Percentiles rank a stretch among this genome's conserved stretches.
Conservation (phyloP, 2,113 vertebrate genomes). For the Xenopus laevis region DNA sequence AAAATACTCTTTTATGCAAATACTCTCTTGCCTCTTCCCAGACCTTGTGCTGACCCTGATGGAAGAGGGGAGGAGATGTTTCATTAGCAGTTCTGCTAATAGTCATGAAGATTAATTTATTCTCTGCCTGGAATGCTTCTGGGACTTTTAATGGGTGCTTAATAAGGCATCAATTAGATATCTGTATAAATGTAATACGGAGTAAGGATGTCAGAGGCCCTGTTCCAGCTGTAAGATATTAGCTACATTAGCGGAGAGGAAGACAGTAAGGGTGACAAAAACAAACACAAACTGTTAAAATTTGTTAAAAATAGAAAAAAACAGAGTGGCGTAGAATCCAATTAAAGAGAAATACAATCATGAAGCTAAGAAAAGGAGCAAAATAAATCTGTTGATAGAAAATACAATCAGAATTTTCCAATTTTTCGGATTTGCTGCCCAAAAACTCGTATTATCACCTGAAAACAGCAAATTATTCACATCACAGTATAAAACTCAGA, state of each 20-base stretch:
- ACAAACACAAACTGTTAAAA: constrained; percentile 2
- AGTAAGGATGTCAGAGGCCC: constrained; percentile 13
- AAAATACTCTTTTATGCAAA: background rate
- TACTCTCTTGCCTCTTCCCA: background rate
- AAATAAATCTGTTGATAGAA: no score
- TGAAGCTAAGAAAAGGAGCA: no score
- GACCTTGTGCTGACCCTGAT: constrained; percentile 16
- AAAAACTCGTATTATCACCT: no score
- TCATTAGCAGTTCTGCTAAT: constrained; percentile 40
- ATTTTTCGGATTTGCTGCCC: no score
- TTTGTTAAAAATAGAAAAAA: no score
- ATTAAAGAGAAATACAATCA: no score
- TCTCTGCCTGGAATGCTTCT: constrained; percentile 27
- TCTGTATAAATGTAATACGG: constrained; percentile 36
- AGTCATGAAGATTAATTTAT: constrained; percentile 39
- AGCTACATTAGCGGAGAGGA: background rate
- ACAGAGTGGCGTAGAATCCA: no score
- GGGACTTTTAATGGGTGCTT: constrained; percentile 37
- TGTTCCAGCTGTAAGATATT: constrained; percentile 20
- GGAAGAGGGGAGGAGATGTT: constrained; percentile 34
- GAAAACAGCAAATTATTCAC: no score
- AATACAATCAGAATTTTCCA: no score
- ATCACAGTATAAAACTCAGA: no score
- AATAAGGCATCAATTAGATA: constrained; percentile 41
- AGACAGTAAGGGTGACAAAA: background rate